phyloP scores from a whole-genome alignment of 2,797 vertebrate species.

The Carduelis carduelis region DNA sequence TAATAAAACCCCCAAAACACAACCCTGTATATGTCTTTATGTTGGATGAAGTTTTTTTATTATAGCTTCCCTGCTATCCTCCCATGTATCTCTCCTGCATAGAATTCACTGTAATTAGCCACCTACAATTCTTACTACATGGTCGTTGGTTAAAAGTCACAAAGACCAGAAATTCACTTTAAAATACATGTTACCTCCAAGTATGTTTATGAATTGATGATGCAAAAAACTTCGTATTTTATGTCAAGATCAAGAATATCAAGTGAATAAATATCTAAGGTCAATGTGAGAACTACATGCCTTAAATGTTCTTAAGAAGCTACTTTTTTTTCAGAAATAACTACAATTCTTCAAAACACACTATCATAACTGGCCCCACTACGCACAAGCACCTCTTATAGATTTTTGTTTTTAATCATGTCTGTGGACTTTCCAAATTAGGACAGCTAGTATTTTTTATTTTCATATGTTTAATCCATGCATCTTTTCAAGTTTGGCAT shows the following conservation, averaged over 20 bases:
- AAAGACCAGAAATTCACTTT: not conserved
- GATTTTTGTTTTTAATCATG: not conserved
- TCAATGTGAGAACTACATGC: not conserved
- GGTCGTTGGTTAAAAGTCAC: not conserved
- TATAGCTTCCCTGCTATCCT: not conserved
- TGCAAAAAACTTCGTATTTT: not conserved
- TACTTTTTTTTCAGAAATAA: not conserved
- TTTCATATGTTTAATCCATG: not conserved
- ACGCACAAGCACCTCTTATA: rapidly evolving
- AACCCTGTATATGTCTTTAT: not conserved
- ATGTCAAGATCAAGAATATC: not conserved
- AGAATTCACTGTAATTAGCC: not conserved
- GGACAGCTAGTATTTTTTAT: not conserved
- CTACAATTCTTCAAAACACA: not conserved
- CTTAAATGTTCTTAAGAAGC: not conserved
- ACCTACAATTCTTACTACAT: not conserved
- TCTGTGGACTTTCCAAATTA: not conserved
- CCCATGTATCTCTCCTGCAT: not conserved
- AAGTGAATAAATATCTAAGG: not conserved
- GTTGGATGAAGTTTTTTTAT: not conserved
- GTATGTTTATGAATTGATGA: not conserved
- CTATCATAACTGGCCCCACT: not conserved
- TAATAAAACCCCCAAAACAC: not conserved
- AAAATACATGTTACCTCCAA: not conserved
- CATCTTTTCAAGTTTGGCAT: not conserved